Evolutionary conservation across 1,140 invertebrate species (phyloP), one percentile per base, ranked within the genome.

Genomic region (Andricus grossulariae): DNA sequence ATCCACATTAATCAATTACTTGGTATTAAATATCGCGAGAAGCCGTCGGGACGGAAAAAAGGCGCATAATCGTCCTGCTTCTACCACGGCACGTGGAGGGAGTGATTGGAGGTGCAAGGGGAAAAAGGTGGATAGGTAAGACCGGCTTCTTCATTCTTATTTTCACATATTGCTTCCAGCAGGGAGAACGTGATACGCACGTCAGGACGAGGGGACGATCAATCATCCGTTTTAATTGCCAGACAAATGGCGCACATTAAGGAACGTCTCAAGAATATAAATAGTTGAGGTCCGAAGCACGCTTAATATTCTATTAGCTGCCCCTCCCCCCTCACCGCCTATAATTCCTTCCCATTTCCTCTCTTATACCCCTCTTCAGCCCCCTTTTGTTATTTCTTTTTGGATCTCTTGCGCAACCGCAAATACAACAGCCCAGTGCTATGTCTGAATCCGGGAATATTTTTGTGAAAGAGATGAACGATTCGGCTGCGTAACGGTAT

Each of bases 201-300:
- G 74, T 78, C 74, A 51, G 49, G 76, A 78, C 74, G 76, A 70
- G 78, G 79, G 77, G 78, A 75, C 83, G 78, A 88, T 88, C 87
- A 87, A 88, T 88, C 87, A 88, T 81, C 57, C 60, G 71, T 83
- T 88, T 88, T 88, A 88, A 88, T 89, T 89, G 85, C 80, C 81
- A 82, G 87, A 87, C 86, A 86, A 88, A 85, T 86, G 82, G 82
- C 80, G 70, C 83, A 74, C 82, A 85, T 86, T 88, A 77, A 88
- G 79, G 81, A 78, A 84, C 82, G 84, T 83, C 66, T 54, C 66
- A 32, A 49, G 73, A 85, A 85, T 84, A 86, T 81, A 84, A 86
- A 87, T 87, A 83, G 79, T 77, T 52, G 12, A 45, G 50, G 54
- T 45, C 50, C 51, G 71, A 16, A 21, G 21, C 71, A 70, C 52